These are phyloP conservation scores for Sinohyriopsis cumingii DNA, from an alignment of 2,888 invertebrate species.

Conservation along the genomic window DNA sequence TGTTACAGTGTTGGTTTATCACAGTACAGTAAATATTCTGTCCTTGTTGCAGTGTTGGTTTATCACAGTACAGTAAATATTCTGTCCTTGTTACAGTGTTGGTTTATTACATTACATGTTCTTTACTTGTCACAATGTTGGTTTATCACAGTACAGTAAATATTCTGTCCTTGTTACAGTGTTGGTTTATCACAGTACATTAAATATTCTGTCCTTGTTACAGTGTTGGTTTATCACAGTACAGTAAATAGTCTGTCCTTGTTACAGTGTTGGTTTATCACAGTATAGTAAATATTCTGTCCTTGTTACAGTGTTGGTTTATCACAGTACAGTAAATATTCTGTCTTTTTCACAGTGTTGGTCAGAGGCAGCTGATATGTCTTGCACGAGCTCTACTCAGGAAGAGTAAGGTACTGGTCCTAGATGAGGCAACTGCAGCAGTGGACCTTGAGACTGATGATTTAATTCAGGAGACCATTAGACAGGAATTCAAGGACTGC, in stretches of 20 bases:
- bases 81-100: too few species aligned
- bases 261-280: too few species aligned
- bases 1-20: too few species aligned
- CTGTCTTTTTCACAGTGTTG: constrained; percentile 61
- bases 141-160: too few species aligned
- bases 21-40: too few species aligned
- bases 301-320: background rate
- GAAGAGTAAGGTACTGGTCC: constrained; percentile 67
- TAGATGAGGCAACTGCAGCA: constrained; percentile 71
- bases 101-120: background rate
- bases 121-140: background rate
- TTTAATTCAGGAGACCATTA: constrained; percentile 68
- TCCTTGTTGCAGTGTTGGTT: too few species aligned
- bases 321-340: background rate
- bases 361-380: constrained; percentile 70
- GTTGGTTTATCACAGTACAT: background rate
- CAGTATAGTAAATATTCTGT: background rate
- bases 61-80: too few species aligned
- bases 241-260: background rate
- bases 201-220: constrained; percentile 10
- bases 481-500: constrained; percentile 64
- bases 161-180: background rate
- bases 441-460: constrained; percentile 71
- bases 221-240: constrained; percentile 61
- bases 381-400: constrained; percentile 68